Evolutionary conservation across 2,797 vertebrate genomes (phyloP).

Genomic region (Chaetophractus vellerosus): DNA sequence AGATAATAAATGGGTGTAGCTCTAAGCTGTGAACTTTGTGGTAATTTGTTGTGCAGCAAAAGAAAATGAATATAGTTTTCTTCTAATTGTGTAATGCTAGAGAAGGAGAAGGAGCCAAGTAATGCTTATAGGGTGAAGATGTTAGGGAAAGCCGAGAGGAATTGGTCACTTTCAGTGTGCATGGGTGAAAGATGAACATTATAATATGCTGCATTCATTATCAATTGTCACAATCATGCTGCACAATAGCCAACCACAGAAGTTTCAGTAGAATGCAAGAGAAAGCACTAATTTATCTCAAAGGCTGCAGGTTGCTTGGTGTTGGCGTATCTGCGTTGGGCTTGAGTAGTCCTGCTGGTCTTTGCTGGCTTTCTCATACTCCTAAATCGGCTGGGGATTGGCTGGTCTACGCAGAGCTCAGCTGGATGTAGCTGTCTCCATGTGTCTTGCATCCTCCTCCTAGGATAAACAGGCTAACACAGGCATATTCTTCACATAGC

Average conservation of each 20-base stretch:
- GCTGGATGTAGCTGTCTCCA: not conserved
- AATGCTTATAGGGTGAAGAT: not conserved
- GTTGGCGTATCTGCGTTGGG: not conserved
- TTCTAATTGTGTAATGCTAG: not conserved
- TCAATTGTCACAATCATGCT: not conserved
- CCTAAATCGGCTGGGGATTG: not conserved
- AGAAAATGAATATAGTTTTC: not conserved
- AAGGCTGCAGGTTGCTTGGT: no score
- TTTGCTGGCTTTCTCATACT: not conserved
- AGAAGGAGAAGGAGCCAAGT: not conserved
- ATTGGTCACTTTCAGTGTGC: not conserved
- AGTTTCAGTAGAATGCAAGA: not conserved
- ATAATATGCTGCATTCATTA: no score
- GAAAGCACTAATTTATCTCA: not conserved
- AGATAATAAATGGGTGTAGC: not conserved
- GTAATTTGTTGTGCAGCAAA: not conserved
- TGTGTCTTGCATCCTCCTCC: not conserved
- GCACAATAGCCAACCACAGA: no score
- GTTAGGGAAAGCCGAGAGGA: not conserved
- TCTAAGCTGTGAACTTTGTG: not conserved
- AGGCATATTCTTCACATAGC: not conserved
- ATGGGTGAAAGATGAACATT: no score
- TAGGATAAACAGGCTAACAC: no score
- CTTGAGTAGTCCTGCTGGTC: no score
- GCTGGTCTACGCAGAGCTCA: not conserved